phyloP scores from a whole-genome alignment of 2,888 invertebrate genomes.

The Dynastes hyllus region DNA sequence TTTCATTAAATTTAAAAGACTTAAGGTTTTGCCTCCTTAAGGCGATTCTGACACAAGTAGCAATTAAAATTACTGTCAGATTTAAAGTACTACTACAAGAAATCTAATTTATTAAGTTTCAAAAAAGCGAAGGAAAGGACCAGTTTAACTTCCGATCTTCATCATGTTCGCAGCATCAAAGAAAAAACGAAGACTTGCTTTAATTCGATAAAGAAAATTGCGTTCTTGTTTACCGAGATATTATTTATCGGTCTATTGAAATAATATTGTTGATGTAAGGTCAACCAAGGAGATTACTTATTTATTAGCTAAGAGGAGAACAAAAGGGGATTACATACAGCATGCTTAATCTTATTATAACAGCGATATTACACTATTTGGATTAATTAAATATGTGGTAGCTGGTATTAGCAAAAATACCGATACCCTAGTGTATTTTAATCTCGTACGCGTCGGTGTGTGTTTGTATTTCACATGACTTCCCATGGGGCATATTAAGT shows the following conservation, averaged over 20 bases:
- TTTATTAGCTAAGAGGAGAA: neutral
- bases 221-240: neutral
- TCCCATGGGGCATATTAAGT: too few relatives aligned
- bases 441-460: neutral
- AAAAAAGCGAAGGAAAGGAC: neutral
- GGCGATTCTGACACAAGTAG: neutral
- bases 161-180: neutral
- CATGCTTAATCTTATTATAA: slow-evolving; percentile 26
- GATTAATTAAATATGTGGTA: slow-evolving; percentile 26
- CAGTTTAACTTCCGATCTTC: neutral
- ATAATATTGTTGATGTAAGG: slow-evolving; percentile 4
- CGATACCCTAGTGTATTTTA: neutral
- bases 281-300: slow-evolving; percentile 13
- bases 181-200: neutral
- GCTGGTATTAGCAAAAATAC: neutral
- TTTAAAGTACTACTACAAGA: neutral
- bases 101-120: slow-evolving; percentile 4
- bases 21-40: neutral
- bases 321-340: neutral
- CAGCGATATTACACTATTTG: slow-evolving; percentile 19
- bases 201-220: neutral
- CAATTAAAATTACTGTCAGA: slow-evolving; percentile 4
- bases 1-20: too few relatives aligned
- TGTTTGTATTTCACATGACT: too few relatives aligned
- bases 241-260: slow-evolving; percentile 4